Base-by-base conservation (phyloP, 2,888 invertebrate genomes). In the Nowickia ferox region DNA sequence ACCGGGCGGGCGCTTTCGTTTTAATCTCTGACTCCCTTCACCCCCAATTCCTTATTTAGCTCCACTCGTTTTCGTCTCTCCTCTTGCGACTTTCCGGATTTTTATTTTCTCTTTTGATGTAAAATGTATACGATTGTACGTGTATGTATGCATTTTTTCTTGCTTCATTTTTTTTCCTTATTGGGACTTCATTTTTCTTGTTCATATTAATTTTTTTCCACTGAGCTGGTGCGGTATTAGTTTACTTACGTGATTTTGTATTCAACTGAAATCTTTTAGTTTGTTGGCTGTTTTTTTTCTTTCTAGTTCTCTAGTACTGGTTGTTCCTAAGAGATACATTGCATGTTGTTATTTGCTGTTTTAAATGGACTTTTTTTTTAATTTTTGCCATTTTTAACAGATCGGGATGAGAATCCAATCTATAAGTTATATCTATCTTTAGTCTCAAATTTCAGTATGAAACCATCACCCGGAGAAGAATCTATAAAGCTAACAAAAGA, bases 201-300 rank as follows among this genome's bases (percentile, higher is more conserved):
- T 78, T 74, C 78, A 85, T 82, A 85, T 82, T 82, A 68, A 74
- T 81, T 84, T 79, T 65, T 81, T 81, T 55, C 68, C 66, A 48
- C 57, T 65, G 81, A 77, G 88, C 90, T 91, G 90, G 88, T 91
- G 89, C 88, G 89, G 91, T 90, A 91, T 91, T 91, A 91, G 91
- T 90, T 91, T 91, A 89, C 90, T 91, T 90, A 89, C 90, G 90
- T 90, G 91, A 90, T 90, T 90, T 91, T 88, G 88, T 89, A 83
- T 86, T 80, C 72, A 77, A 38, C 46, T 17, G 72, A 80, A 80
- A 81, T 80, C 77, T 85, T 85, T 72, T 63, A 59, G 72, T 77
- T 77, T 81, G 69, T 74, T 80, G 53, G 15, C 40, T 57, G 55
- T 19, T 53, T 19, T 55, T 51, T 22, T 63, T 63, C n/a, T 19